Conservation (phyloP, 2,888 invertebrate genomes). For the Agrotis clavis region DNA sequence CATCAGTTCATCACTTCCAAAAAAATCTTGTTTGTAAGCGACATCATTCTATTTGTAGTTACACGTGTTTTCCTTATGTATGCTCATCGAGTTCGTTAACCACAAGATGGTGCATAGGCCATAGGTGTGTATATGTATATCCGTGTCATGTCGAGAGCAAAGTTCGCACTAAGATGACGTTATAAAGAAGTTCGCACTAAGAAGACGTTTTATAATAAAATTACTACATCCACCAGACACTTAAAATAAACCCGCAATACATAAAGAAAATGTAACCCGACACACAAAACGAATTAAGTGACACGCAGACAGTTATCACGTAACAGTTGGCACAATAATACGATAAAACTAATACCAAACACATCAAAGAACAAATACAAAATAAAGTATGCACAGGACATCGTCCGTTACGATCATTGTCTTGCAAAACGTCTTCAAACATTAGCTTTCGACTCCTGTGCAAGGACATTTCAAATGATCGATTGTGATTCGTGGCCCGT, state of each 20-base stretch:
- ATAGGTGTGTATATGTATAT: not conserved
- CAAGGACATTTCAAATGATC: slow-evolving; percentile 81
- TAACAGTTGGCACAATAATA: slow-evolving; percentile 67
- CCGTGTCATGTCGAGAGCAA: slow-evolving; percentile 26
- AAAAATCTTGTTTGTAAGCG: slow-evolving; percentile 4
- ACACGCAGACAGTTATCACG: slow-evolving; percentile 58
- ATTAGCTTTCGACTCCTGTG: slow-evolving; percentile 76
- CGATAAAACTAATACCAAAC: slow-evolving; percentile 56
- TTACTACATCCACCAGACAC: slow-evolving; percentile 37
- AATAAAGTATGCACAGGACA: slow-evolving; percentile 79
- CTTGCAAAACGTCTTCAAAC: slow-evolving; percentile 81
- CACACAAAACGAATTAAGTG: slow-evolving; percentile 56
- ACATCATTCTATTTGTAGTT: not conserved
- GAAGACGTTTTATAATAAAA: slow-evolving; percentile 40
- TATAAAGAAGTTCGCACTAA: slow-evolving; percentile 49
- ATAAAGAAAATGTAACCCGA: slow-evolving; percentile 53
- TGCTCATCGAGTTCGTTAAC: slow-evolving; percentile 25
- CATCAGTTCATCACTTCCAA: not conserved
- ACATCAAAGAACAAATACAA: slow-evolving; percentile 63
- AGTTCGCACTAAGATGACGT: slow-evolving; percentile 37
- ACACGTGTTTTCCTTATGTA: slow-evolving; percentile 4
- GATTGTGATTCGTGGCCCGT: slow-evolving; percentile 74
- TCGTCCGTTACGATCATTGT: slow-evolving; percentile 77
- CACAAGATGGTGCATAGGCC: not conserved
- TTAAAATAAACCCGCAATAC: slow-evolving; percentile 38